Percentiles rank a stretch among this genome's conserved stretches.
Conservation (phyloP, 2,888 invertebrate species). For the Zelleria hepariella region DNA sequence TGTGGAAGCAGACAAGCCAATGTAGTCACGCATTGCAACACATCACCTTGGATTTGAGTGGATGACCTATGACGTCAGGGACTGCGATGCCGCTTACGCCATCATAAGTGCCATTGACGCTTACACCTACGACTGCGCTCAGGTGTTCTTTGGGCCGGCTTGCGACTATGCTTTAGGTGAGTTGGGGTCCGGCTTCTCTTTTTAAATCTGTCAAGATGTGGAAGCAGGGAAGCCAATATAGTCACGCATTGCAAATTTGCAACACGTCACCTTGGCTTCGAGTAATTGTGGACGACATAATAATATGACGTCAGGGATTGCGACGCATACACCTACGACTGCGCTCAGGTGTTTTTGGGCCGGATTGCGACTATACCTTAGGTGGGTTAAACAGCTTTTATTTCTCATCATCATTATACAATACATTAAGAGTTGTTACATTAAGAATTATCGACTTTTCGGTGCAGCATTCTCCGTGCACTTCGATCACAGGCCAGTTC, state of each 20-base stretch:
- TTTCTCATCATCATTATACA: too few species aligned
- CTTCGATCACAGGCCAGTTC: too few species aligned
- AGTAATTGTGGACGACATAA: constrained; percentile 73
- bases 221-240: too few species aligned
- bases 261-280: constrained; percentile 72
- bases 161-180: constrained; percentile 88
- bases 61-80: constrained; percentile 75
- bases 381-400: too few species aligned
- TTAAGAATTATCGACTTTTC: too few species aligned
- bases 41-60: constrained; percentile 74
- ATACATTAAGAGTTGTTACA: too few species aligned
- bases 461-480: too few species aligned
- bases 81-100: constrained; percentile 80
- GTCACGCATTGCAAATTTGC: too few species aligned
- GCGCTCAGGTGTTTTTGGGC: constrained; percentile 86
- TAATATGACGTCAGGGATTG: constrained; percentile 79
- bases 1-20: too few species aligned
- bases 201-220: too few species aligned
- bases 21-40: too few species aligned
- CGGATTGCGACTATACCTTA: constrained; percentile 84
- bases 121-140: constrained; percentile 78
- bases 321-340: constrained; percentile 77
- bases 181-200: too few species aligned
- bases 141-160: constrained; percentile 84
- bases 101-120: constrained; percentile 81